A percentile compares a stretch with the other conserved stretches of the same genome.
Conservation (phyloP, 2,888 invertebrate species). For the Alloscopus bannaensis region DNA sequence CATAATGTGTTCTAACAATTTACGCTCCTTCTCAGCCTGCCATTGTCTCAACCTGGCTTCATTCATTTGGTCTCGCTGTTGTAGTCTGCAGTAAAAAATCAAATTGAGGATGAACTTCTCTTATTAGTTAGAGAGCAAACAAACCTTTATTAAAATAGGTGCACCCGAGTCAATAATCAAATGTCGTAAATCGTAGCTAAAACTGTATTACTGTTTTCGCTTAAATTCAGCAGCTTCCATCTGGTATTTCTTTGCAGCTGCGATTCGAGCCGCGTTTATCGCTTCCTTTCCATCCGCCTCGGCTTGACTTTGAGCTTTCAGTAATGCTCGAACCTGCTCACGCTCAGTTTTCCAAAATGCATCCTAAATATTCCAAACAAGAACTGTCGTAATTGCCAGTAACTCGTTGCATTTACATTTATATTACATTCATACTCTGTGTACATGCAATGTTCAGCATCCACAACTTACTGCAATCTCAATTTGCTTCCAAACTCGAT, state of each 20-base stretch:
- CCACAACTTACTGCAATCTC: conserved; percentile 7
- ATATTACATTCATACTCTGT: neutral
- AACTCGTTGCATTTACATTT: neutral
- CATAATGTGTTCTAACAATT: neutral
- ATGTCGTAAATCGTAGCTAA: neutral
- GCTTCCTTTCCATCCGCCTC: conserved; percentile 17
- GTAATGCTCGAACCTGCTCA: conserved; percentile 19
- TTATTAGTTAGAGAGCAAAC: too few relatives aligned
- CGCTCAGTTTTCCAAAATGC: conserved; percentile 19
- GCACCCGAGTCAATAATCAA: neutral
- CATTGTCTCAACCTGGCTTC: neutral
- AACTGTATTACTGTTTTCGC: conserved; percentile 38
- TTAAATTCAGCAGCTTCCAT: conserved; percentile 6
- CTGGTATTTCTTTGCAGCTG: conserved; percentile 33
- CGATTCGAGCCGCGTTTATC: conserved; percentile 8
- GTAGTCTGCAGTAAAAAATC: too few relatives aligned
- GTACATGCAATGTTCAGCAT: neutral
- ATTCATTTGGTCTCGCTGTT: too few relatives aligned
- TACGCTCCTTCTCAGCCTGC: too few relatives aligned
- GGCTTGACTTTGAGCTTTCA: conserved; percentile 7
- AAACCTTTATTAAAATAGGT: too few relatives aligned
- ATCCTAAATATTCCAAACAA: conserved; percentile 9
- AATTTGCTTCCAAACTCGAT: conserved; percentile 37
- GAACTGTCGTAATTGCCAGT: neutral
- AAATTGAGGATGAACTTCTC: too few relatives aligned